These are phyloP conservation scores for Corvus hawaiiensis DNA, from an alignment of 2,113 vertebrate genomes.

Conservation along the genomic window DNA sequence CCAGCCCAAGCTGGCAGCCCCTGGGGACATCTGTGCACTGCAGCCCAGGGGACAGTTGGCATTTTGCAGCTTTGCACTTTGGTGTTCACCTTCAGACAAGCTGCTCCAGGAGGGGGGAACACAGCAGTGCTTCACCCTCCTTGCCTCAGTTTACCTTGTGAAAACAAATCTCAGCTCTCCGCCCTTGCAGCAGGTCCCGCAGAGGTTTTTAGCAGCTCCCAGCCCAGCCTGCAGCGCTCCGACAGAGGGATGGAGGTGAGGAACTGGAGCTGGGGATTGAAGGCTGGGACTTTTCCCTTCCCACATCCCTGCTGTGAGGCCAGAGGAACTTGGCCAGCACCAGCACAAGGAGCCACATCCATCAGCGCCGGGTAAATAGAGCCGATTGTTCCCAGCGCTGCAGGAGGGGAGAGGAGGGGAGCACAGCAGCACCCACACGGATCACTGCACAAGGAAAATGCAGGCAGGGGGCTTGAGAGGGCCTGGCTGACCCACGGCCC, in stretches of 20 bases:
- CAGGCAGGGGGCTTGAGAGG: background rate
- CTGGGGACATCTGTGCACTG: rapidly evolving
- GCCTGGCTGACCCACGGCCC: background rate
- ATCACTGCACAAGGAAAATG: background rate
- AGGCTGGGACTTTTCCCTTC: background rate
- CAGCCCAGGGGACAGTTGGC: background rate
- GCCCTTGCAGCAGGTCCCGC: background rate
- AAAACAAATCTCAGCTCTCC: background rate
- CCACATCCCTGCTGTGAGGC: background rate
- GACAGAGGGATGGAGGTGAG: background rate
- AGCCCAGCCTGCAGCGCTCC: background rate
- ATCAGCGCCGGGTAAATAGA: background rate
- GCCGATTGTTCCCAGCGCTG: background rate
- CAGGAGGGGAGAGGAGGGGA: background rate
- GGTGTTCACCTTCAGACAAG: background rate
- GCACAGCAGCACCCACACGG: background rate
- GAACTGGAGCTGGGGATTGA: background rate
- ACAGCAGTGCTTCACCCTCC: background rate
- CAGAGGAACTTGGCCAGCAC: background rate
- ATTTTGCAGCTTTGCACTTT: background rate
- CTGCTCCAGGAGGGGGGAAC: background rate
- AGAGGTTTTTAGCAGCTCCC: background rate
- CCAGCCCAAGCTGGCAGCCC: background rate
- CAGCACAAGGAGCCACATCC: background rate
- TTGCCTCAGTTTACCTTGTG: background rate